Percentiles rank a stretch among this genome's conserved stretches.
Conservation (phyloP, 2,888 invertebrate species). For the Onthophagus sagittarius region DNA sequence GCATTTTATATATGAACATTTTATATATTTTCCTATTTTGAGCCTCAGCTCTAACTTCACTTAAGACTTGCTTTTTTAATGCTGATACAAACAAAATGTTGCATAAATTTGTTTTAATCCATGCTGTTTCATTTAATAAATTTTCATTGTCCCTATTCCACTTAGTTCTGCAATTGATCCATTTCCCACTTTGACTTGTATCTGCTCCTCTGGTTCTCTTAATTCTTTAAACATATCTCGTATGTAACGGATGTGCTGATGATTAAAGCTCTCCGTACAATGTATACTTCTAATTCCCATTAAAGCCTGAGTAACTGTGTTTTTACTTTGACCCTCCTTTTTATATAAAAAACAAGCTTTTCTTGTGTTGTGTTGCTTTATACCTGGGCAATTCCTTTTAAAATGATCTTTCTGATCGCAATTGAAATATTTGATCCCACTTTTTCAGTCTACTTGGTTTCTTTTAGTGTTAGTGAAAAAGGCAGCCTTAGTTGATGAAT, state of each 20-base stretch:
- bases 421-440: background rate
- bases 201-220: background rate
- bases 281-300: slow-evolving; percentile 7
- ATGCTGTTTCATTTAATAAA: slow-evolving; percentile 21
- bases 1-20: slow-evolving; percentile 11
- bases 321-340: slow-evolving; percentile 22
- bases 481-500: background rate
- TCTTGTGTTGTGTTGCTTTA: slow-evolving; percentile 1
- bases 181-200: slow-evolving; percentile 23
- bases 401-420: slow-evolving; percentile 2
- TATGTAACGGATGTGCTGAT: background rate
- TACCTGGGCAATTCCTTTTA: slow-evolving; percentile 10
- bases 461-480: background rate
- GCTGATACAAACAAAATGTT: slow-evolving; percentile 24
- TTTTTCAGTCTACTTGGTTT: background rate
- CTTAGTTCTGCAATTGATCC: slow-evolving; percentile 19
- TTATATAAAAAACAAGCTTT: slow-evolving; percentile 24
- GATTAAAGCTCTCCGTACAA: slow-evolving; percentile 5
- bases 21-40: background rate
- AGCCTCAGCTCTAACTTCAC: background rate
- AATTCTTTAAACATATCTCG: background rate
- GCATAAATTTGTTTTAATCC: slow-evolving; percentile 21
- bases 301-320: slow-evolving; percentile 21
- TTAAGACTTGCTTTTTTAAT: slow-evolving; percentile 22
- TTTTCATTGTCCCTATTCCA: slow-evolving; percentile 20